Base-by-base conservation (phyloP, 2,888 invertebrate species). In the Ophonus ardosiacus region DNA sequence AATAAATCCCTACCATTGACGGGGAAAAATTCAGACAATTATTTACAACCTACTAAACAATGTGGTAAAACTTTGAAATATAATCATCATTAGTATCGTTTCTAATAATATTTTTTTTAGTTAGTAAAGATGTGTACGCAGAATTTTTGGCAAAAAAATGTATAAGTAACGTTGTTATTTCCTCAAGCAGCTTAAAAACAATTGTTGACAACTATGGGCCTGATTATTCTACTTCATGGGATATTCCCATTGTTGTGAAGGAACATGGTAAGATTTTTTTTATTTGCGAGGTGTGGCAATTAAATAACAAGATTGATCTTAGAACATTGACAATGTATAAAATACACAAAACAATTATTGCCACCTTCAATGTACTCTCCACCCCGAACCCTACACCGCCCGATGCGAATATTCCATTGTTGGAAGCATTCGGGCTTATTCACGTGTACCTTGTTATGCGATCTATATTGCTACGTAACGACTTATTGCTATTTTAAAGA, bases 181-280 rank as follows among this genome's bases (percentile, higher is more conserved):
- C 90, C 0, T 87, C 89, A 0, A 89, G 90, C 86, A 88, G 88
- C 17, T 86, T 90, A 76, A 90, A 90, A 82, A 88, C 87, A 84
- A 80, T 90, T n/a, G 86, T 89, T 56, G 89, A 90, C 86, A 84
- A 84, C 61, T 84, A 43, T 31, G 89, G 88, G 76, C 88, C 87
- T n/a, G 88, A 89, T 84, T 87, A 85, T 15, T 88, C 88, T 63
- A 85, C 68, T 15, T 86, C 85, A 71, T 91, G 90, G 90, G 87
- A 88, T 76, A 88, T 90, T 57, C 90, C 90, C 5, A 86, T 91
- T n/a, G 84, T 88, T 10, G 87, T 91, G 15, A 90, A 89, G 85
- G 86, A 87, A 84, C 56, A 78, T 15, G 57, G 83, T 83, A 83
- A 65, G 65, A 7, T 65, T 7, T 65, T 51, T 68, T 56, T 0